Percentiles rank a stretch among this genome's conserved stretches.
Evolutionary conservation across 2,113 vertebrate species (phyloP).

Genomic region (Osmerus mordax): DNA sequence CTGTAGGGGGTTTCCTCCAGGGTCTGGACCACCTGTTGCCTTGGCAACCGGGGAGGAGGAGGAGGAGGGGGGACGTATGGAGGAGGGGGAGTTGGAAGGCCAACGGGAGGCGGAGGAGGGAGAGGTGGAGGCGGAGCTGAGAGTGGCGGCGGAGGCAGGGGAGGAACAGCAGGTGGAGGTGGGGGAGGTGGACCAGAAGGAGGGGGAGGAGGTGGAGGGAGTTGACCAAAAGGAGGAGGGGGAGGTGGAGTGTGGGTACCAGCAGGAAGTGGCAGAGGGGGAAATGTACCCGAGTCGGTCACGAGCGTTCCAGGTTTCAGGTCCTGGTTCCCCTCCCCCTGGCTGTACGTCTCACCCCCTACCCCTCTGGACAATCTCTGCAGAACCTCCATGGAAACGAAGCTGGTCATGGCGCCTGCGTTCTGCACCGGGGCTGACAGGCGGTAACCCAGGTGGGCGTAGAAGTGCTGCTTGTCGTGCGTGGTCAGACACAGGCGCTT

Average conservation of each 20-base stretch:
- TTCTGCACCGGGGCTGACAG: constrained; percentile 83
- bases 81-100: constrained; percentile 1
- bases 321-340: not conserved
- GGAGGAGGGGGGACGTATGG: not conserved
- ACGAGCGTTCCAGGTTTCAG: constrained; percentile 1
- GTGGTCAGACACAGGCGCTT: constrained; percentile 83
- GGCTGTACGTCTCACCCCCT: constrained; percentile 1
- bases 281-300: not conserved
- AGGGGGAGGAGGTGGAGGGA: not conserved
- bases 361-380: constrained; percentile 68
- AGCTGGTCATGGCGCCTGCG: constrained; percentile 71
- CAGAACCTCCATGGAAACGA: constrained; percentile 74
- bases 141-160: not conserved
- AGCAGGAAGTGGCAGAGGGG: not conserved
- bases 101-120: constrained; percentile 2
- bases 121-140: constrained; percentile 1
- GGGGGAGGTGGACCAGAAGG: not conserved
- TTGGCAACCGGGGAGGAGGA: constrained; percentile 1
- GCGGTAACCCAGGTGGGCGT: constrained; percentile 84
- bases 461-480: constrained; percentile 90
- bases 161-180: not conserved
- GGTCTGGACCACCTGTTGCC: constrained; percentile 54
- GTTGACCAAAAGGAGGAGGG: not conserved
- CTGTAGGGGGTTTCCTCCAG: constrained; percentile 76
- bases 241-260: not conserved